These are phyloP conservation scores for Tipula lateralis DNA, from an alignment of 2,888 invertebrate genomes.

Conservation along the genomic window DNA sequence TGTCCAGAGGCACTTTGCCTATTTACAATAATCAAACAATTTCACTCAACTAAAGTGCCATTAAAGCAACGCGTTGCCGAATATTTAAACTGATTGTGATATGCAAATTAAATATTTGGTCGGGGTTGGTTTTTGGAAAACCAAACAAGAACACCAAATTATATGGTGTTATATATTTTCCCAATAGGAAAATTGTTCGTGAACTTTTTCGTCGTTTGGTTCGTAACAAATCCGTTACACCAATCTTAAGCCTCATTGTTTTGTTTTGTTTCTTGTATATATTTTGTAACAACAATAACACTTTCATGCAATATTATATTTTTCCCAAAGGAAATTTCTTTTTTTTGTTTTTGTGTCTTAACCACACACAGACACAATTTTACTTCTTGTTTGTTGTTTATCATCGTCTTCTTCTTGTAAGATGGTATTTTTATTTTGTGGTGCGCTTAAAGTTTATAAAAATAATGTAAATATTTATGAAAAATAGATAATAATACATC, in stretches of 20 bases:
- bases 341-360: not conserved
- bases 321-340: not conserved
- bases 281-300: not conserved
- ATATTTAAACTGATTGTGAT: conserved; percentile 11
- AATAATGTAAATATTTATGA: conserved; percentile 13
- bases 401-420: too few relatives aligned
- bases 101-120: conserved; percentile 7
- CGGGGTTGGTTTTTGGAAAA: not conserved
- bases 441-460: not conserved
- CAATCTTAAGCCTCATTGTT: not conserved
- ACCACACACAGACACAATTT: not conserved
- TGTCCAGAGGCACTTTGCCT: not conserved
- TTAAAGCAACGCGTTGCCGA: not conserved
- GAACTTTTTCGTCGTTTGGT: not conserved
- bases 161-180: not conserved
- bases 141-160: not conserved
- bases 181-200: not conserved
- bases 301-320: not conserved
- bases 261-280: not conserved
- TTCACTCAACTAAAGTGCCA: not conserved
- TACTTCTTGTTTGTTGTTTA: not conserved
- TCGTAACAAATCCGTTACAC: not conserved
- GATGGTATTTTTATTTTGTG: not conserved
- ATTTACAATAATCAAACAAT: not conserved
- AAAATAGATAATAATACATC: conserved; percentile 19